Percentiles rank a stretch among this genome's conserved stretches.
Conservation (phyloP, 2,888 invertebrate genomes). For the Drosophila limbata region DNA sequence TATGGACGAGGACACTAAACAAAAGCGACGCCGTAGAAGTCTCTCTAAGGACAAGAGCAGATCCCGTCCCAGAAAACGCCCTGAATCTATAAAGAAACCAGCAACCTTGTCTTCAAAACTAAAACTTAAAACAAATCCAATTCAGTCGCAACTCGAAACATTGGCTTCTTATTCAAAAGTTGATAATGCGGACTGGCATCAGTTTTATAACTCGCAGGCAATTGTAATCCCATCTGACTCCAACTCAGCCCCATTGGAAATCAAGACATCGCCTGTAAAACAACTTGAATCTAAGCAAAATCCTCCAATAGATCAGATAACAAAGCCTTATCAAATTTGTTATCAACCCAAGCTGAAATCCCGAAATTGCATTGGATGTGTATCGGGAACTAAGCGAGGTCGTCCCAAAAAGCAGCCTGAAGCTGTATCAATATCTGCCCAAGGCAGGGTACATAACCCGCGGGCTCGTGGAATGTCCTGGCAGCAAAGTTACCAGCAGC, state of each 20-base stretch:
- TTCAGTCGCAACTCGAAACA: background rate
- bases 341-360: background rate
- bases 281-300: background rate
- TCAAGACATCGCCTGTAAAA: background rate
- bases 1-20: background rate
- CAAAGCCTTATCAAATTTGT: background rate
- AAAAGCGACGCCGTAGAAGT: background rate
- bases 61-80: background rate
- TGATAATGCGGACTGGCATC: background rate
- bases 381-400: background rate
- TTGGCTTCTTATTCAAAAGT: background rate
- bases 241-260: background rate
- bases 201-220: conserved; percentile 1
- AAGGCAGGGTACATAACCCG: background rate
- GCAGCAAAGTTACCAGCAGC: background rate
- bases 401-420: background rate
- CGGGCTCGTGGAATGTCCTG: background rate
- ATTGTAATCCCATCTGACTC: background rate
- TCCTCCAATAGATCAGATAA: background rate
- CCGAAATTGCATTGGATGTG: background rate
- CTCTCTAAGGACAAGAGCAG: background rate
- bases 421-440: background rate
- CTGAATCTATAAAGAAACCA: background rate
- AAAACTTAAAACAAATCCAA: background rate
- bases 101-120: conserved; percentile 5